Evolutionary conservation across 2,797 vertebrate genomes (phyloP), one percentile per base, ranked within the genome.

Genomic region (Parauchenoglanis ngamensis): DNA sequence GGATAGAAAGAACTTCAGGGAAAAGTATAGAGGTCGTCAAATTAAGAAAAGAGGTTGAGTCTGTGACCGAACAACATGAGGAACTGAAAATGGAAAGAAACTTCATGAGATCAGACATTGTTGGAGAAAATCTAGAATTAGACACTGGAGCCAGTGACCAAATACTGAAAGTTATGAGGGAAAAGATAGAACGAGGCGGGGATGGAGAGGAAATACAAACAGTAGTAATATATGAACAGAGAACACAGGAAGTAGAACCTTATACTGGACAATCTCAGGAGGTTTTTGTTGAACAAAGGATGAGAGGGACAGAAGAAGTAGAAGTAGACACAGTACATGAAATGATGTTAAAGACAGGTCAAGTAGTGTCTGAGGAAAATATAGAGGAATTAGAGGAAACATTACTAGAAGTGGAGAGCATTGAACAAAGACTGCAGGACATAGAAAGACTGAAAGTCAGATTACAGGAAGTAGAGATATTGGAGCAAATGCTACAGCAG

Each of bases 401-500:
- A 83, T 87, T 95, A 61, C 92, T 73, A 73, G 91, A 95, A 87
- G 92, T 96, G 75, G 93, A 75, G 80, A 84, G 88, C 87, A 91
- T 96, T 46, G 94, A 93, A 84, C 93, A 91, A 73, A 93, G 90
- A 81, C 93, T 96, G 2, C 88, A 31, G 49, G 88, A 89, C 49
- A 54, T 91, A 73, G 84, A 89, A 80, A 73, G 61, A 4, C 56
- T 90, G 17, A 89, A 90, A 63, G 40, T 56, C 70, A 84, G 61
- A 76, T 76, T 90, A 76, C 88, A 93, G 86, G 94, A 93, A 54
- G 88, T 95, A 12, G 93, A 94, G 75, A 86, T 92, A 56, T 87
- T 93, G 72, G 91, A 94, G 46, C 92, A 90, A 83, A 92, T 52
- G 85, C 84, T 96, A 79, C 92, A 96, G 83, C 93, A 94, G 91